Evolutionary conservation across 2,797 vertebrate genomes (phyloP), one percentile per base, ranked within the genome.

Genomic region (Anniella stebbinsi): DNA sequence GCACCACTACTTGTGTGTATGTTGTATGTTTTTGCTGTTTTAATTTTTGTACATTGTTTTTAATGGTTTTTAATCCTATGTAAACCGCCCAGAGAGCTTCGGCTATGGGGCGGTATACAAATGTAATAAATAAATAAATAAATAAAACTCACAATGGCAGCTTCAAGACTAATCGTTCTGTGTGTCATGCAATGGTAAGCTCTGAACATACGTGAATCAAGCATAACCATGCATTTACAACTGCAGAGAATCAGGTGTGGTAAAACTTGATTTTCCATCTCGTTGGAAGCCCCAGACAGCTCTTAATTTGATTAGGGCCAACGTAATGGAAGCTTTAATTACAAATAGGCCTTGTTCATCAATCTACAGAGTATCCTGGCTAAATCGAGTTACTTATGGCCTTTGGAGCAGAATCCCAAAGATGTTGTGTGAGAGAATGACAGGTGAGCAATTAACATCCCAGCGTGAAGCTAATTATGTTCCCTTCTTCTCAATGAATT

Each of bases 391-490:
- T 73, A 36, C 36, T 70, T 70, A 21, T 41, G 30, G 87, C 45
- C 67, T 81, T 72, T 38, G 28, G 45, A 82, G 69, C 18, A 73
- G 69, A 82, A 88, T 48, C 38, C 10, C 28, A 73, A 78, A 82
- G 80, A 88, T 60, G 73, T n/a, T 9, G n/a, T 73, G 36, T 25
- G 30, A 81, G 36, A 51, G 51, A 70, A 88, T 81, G 80, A 73
- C 69, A 83, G 78, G 66, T 82, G 30, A 88, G 38, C 87, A 88
- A 73, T 73, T 88, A 88, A 75, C 36, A 83, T n/a, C 23, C 33
- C 60, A 78, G 33, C 4, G 12, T 78, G 41, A 87, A 48, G 30
- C 73, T 82, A 60, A 81, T 82, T 73, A 80, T 45, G n/a, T 81
- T 57, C 66, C 60, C 51, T 45, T 72, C 38, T 33, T 41, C 36